Base-by-base conservation (phyloP, 1,140 invertebrate species). In the Cyrtorhinus lividipennis region DNA sequence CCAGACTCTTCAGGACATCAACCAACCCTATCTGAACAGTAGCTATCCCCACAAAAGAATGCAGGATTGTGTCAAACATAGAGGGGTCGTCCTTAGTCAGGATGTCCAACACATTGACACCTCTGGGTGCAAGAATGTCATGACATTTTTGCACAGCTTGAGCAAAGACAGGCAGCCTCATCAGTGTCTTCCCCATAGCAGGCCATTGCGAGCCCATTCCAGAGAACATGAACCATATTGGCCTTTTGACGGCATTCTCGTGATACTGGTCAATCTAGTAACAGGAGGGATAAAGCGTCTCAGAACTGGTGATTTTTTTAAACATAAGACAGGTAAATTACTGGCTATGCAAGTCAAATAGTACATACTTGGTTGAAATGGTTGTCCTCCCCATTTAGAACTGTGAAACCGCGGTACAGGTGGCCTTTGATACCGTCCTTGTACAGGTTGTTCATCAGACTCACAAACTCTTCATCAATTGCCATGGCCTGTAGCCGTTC, bases 21-120 rank as follows among this genome's bases (percentile, higher is more conserved):
- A 81, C 75, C 13, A 85, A 68, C 2, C 78, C 82, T 65, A 87
- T 85, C 77, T 91, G 88, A 63, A 96, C 83, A 22, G 91, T 87
- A 59, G 85, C 81, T 67, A 88, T 88, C 25, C 80, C 80, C 45
- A 89, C 78, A 71, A 89, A 87, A 1, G 81, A 81, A 66, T 85
- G 76, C 8, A 84, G 66, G 24, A 81, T 80, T 65, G 81, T 77
- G 18, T 83, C 77, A 67, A 81, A 79, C 0, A 76, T 79, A 13
- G 72, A 72, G 18, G 79, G 77, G 65, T 82, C 76, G 1, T 75
- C 75, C 24, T 77, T 79, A 24, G 78, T 78, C 8, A 90, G 66
- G 61, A 88, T 76, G 27, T 82, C 72, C 23, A 79, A 73, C 1
- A 90, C 74, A 67, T 85, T 78, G 8, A 87, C 65, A 1, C 78